These are phyloP conservation scores for Zonotrichia leucophrys DNA, from an alignment of 2,113 vertebrate species.

Conservation along the genomic window DNA sequence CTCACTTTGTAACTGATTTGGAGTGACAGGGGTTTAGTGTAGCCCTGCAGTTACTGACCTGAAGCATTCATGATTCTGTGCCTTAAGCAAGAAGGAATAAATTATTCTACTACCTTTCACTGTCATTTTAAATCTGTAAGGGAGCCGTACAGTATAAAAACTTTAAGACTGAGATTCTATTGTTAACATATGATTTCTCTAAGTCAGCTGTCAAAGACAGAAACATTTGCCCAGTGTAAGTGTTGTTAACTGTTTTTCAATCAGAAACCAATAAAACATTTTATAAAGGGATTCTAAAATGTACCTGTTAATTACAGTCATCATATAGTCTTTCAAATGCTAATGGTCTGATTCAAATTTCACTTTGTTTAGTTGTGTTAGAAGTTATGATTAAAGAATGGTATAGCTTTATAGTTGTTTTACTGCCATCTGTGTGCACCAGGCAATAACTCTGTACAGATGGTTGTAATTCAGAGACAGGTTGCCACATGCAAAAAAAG, in stretches of 20 bases:
- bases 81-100: constrained; percentile 71
- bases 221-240: constrained; percentile 60
- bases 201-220: constrained; percentile 67
- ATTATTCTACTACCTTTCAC: constrained; percentile 73
- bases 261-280: constrained; percentile 64
- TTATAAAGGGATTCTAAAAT: constrained; percentile 54
- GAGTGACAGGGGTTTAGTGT: constrained; percentile 69
- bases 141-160: constrained; percentile 67
- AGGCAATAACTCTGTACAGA: constrained; percentile 95
- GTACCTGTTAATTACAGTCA: constrained; percentile 82
- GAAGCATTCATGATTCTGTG: constrained; percentile 68
- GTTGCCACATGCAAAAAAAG: constrained; percentile 91
- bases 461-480: constrained; percentile 92
- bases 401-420: constrained; percentile 89
- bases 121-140: constrained; percentile 78
- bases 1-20: constrained; percentile 68
- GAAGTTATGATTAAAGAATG: constrained; percentile 89
- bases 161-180: constrained; percentile 65
- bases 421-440: constrained; percentile 93
- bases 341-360: constrained; percentile 86
- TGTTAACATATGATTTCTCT: constrained; percentile 74
- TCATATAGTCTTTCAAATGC: constrained; percentile 89
- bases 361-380: constrained; percentile 95
- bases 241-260: constrained; percentile 55
- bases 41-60: constrained; percentile 67